phyloP scores from a whole-genome alignment of 2,797 vertebrate species.

The Microcaecilia unicolor region DNA sequence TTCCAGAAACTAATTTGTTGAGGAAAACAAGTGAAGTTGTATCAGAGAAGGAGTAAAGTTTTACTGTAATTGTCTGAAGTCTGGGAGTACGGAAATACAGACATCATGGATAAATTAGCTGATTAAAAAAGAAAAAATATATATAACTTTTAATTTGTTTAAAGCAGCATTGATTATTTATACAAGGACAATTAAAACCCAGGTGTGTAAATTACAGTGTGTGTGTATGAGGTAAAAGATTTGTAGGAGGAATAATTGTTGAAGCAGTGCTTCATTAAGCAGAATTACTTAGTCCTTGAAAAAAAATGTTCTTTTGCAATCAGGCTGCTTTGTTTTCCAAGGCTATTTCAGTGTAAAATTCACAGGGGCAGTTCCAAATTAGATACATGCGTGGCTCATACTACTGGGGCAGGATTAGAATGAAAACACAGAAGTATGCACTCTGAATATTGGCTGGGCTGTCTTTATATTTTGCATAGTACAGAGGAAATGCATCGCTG shows the following conservation, averaged over 20 bases:
- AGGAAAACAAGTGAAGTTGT: conserved; percentile 42
- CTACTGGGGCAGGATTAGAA: conserved; percentile 8
- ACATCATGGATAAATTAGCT: conserved; percentile 57
- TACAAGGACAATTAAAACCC: conserved; percentile 48
- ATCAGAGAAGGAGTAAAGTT: conserved; percentile 53
- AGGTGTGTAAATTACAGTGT: conserved; percentile 49
- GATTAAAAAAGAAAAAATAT: conserved; percentile 61
- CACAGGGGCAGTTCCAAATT: conserved; percentile 21
- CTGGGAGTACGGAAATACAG: conserved; percentile 53
- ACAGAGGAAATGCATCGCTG: no score
- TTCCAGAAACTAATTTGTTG: conserved; percentile 64
- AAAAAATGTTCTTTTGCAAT: conserved; percentile 25
- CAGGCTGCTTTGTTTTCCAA: conserved; percentile 23
- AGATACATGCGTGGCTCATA: conserved; percentile 7
- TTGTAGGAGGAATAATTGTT: conserved; percentile 44
- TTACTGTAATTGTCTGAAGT: conserved; percentile 56
- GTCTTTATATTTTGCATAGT: no score
- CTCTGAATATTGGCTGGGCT: no score
- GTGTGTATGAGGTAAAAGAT: conserved; percentile 42
- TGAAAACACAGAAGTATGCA: background rate
- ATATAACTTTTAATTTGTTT: conserved; percentile 51
- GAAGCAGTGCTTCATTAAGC: conserved; percentile 41
- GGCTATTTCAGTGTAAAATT: conserved; percentile 15
- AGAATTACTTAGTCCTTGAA: conserved; percentile 38
- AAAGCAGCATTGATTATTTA: conserved; percentile 64